These are phyloP conservation scores for Temnothorax nylanderi DNA, from an alignment of 1,140 invertebrate genomes.

Conservation along the genomic window DNA sequence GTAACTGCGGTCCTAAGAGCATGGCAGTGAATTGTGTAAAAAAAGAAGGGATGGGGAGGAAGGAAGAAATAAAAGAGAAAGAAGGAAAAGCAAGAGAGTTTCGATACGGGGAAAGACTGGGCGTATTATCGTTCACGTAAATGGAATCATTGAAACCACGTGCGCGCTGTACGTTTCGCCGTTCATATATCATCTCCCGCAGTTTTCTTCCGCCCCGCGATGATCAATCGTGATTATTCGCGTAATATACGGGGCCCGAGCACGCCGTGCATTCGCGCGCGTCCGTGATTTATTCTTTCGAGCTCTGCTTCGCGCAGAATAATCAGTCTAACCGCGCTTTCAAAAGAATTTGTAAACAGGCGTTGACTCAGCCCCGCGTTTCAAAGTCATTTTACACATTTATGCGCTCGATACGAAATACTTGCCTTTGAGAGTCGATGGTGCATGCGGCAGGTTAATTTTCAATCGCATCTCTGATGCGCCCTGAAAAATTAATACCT, in stretches of 20 bases:
- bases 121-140: constrained; percentile 55
- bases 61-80: neutral
- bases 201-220: constrained; percentile 38
- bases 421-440: constrained; percentile 26
- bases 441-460: constrained; percentile 34
- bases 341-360: constrained; percentile 15
- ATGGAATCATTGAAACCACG: constrained; percentile 55
- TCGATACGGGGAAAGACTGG: constrained; percentile 15
- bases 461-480: constrained; percentile 35
- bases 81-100: neutral
- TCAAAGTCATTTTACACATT: neutral
- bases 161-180: constrained; percentile 29
- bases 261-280: constrained; percentile 19
- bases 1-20: neutral
- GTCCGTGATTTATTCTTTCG: constrained; percentile 36
- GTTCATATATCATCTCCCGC: constrained; percentile 49
- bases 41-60: neutral
- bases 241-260: constrained; percentile 39
- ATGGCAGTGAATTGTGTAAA: neutral
- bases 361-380: neutral
- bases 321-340: neutral
- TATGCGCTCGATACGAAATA: neutral
- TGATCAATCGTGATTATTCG: constrained; percentile 54
- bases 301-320: neutral
- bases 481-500: constrained; percentile 65